Percentiles rank a stretch among this genome's conserved stretches.
Conservation (phyloP, 2,888 invertebrate genomes). For the Zootermopsis nevadensis region DNA sequence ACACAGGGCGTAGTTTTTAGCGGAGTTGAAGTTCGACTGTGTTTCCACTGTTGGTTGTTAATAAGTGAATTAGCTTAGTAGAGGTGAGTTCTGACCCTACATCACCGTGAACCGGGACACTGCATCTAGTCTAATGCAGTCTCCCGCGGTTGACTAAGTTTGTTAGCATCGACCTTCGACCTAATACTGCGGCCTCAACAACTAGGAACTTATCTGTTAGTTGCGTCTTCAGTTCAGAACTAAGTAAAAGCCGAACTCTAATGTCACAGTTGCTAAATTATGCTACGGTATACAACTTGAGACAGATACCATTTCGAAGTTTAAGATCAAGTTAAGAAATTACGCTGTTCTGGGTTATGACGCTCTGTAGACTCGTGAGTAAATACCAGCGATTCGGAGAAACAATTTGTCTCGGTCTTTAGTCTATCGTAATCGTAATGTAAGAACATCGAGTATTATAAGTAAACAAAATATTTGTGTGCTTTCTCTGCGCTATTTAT, state of each 20-base stretch:
- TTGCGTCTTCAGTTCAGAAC: background rate
- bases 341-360: too few relatives aligned
- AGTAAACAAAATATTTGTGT: too few relatives aligned
- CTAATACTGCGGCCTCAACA: background rate
- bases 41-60: background rate
- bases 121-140: background rate
- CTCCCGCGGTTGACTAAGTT: background rate
- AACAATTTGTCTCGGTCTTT: too few relatives aligned
- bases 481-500: too few relatives aligned
- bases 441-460: too few relatives aligned
- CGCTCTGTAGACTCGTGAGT: too few relatives aligned
- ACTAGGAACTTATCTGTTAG: background rate
- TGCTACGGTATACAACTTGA: too few relatives aligned
- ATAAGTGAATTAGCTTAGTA: conserved; percentile 2
- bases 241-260: background rate
- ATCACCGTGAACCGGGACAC: background rate
- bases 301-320: too few relatives aligned
- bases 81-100: background rate
- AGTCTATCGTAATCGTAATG: too few relatives aligned
- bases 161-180: conserved; percentile 1
- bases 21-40: background rate
- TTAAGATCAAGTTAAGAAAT: too few relatives aligned
- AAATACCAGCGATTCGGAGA: too few relatives aligned
- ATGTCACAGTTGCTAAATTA: too few relatives aligned
- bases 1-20: background rate